Percentiles rank a stretch among this genome's conserved stretches.
Evolutionary conservation across 2,888 invertebrate species (phyloP).

Genomic region (Sminthurinus aureus): DNA sequence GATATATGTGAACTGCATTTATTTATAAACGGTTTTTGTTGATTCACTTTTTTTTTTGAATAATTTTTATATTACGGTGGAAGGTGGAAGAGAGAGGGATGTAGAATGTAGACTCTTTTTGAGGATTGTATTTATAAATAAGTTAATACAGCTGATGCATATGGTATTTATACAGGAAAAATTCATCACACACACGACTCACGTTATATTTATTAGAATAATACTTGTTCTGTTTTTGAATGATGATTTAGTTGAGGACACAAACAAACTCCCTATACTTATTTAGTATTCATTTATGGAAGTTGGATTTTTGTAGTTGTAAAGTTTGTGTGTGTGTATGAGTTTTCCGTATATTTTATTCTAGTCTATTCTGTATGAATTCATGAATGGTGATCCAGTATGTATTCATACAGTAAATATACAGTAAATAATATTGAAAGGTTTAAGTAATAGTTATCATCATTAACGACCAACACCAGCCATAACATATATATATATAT

Average conservation of each 20-base stretch:
- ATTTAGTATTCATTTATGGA: conserved; percentile 30
- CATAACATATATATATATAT: background rate
- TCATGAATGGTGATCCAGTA: conserved; percentile 26
- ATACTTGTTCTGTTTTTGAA: background rate
- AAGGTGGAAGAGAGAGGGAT: no score
- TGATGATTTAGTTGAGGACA: background rate
- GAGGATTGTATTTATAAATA: no score
- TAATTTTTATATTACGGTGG: background rate
- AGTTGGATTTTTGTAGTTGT: conserved; percentile 30
- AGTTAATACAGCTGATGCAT: background rate
- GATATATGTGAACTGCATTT: background rate
- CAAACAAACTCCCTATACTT: background rate
- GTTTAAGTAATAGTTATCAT: background rate
- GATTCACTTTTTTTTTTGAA: background rate
- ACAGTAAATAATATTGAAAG: background rate
- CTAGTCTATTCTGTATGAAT: background rate
- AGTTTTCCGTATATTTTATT: conserved; percentile 9
- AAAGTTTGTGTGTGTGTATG: conserved; percentile 20
- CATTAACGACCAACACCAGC: background rate
- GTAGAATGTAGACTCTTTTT: no score
- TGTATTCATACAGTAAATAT: background rate
- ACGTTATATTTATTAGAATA: no score
- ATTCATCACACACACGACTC: no score
- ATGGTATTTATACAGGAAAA: background rate
- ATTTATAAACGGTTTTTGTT: background rate